Base-by-base conservation (phyloP, 2,113 vertebrate species). In the Corynorhinus townsendii region DNA sequence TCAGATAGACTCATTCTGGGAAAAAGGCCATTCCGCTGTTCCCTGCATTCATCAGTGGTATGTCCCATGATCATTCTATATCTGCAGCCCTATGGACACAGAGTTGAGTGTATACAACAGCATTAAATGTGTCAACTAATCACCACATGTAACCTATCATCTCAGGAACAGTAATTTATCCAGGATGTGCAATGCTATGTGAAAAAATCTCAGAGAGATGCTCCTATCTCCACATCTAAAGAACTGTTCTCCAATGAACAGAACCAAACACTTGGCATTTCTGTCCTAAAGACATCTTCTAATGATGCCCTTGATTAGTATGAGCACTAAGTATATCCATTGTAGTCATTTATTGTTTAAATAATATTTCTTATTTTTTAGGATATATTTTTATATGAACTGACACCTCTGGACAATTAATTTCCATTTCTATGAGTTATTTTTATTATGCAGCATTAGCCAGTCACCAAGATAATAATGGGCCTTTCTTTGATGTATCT, bases 401-500 rank as follows among this genome's bases (percentile, higher is more conserved):
- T 84, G 49, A 89, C 66, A 73, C 86, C 75, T 86, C 87, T 76
- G 62, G 66, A 84, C 49, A 24, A 89, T 90, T 92, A 89, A 84
- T 94, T 81, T 92, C 69, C n/a, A 90, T 89, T 93, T 97, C 80
- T 89, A 2, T 90, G 85, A 71, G 76, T 56, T 97, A 89, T 82
- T 93, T 92, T 85, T 77, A 81, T 87, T 79, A 69, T 9, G 20
- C 80, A 92, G 35, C 28, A 30, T 72, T 68, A 77, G 59, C 49
- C 80, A 45, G 68, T 86, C 87, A 68, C 92, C 49, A 45, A 71
- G 91, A 91, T 91, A 90, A 93, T 90, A 86, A 86, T 5, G 35
- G 20, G 38, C 49, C 86, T 89, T 79, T 64, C 94, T 97, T 96
- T 97, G 96, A 97, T 97, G 95, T 90, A 24, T 33, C 69, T 84